Conservation (phyloP, 2,797 vertebrate species). For the Enteromius anoplus region DNA sequence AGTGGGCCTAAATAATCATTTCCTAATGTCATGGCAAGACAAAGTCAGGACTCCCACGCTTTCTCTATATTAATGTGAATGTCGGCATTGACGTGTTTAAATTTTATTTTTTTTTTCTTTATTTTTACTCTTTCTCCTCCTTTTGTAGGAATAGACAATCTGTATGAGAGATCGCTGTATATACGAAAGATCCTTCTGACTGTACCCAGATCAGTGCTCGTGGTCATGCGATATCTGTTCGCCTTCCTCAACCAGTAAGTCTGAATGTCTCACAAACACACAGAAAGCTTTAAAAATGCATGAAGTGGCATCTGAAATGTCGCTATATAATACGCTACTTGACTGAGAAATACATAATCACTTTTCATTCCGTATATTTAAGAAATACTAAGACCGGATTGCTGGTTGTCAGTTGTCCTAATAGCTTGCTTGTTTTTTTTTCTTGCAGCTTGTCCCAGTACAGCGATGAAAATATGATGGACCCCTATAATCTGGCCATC, state of each 20-base stretch:
- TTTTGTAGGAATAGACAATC: constrained; percentile 90
- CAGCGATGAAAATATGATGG: constrained; percentile 99
- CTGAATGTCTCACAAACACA: constrained; percentile 16
- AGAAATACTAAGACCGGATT: background rate
- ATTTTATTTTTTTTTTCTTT: background rate
- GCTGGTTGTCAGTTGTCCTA: background rate
- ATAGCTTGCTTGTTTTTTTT: background rate
- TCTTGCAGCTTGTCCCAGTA: constrained; percentile 91
- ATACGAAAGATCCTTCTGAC: constrained; percentile 95
- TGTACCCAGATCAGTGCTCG: constrained; percentile 90
- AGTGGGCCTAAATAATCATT: constrained; percentile 35
- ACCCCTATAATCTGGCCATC: constrained; percentile 97
- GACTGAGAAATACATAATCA: background rate
- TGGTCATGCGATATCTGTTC: constrained; percentile 98
- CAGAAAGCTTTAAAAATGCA: constrained; percentile 7
- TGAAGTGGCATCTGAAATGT: background rate
- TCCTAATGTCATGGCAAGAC: constrained; percentile 47
- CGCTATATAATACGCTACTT: background rate
- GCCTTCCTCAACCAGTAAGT: constrained; percentile 98
- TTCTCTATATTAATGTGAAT: background rate
- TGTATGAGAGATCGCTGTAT: constrained; percentile 95
- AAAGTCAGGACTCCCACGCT: constrained; percentile 5
- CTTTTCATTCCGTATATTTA: background rate
- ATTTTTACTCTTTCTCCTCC: constrained; percentile 23
- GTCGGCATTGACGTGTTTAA: background rate